Percentiles rank a stretch among this genome's conserved stretches.
Conservation (phyloP, 2,888 invertebrate species). For the Xiphydria camelus region DNA sequence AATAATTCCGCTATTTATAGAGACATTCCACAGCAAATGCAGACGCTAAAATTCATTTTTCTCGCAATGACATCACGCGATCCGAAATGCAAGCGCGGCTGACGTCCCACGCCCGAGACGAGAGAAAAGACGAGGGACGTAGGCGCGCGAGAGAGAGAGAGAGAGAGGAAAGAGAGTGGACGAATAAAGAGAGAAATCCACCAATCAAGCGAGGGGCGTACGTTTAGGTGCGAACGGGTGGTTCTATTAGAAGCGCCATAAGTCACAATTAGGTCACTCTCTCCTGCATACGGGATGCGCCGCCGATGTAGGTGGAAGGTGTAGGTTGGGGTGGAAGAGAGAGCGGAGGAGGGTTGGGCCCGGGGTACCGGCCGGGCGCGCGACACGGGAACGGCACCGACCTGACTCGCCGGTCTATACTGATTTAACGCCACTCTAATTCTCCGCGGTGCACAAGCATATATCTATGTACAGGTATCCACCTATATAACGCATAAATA, state of each 20-base stretch:
- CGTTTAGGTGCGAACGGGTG: slow-evolving; percentile 29
- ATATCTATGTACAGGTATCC: too few relatives aligned
- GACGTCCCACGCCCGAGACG: too few relatives aligned
- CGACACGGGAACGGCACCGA: too few relatives aligned
- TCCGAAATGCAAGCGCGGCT: too few relatives aligned
- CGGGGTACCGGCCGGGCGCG: too few relatives aligned
- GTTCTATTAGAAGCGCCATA: slow-evolving; percentile 52
- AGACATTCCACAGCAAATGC: too few relatives aligned
- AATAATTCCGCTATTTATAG: too few relatives aligned
- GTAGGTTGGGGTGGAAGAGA: slow-evolving; percentile 21
- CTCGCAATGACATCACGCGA: too few relatives aligned
- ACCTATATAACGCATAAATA: slow-evolving; percentile 49
- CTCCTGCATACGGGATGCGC: slow-evolving; percentile 40
- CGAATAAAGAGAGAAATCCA: slow-evolving; percentile 1
- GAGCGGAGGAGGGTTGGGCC: slow-evolving; percentile 13
- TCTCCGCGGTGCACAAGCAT: slow-evolving; percentile 33
- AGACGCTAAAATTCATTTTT: too few relatives aligned
- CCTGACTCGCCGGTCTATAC: slow-evolving; percentile 36
- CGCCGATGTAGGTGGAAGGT: slow-evolving; percentile 34
- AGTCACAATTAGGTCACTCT: slow-evolving; percentile 56
- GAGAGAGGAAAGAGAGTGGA: too few relatives aligned
- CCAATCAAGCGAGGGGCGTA: slow-evolving; percentile 9
- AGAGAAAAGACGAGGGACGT: too few relatives aligned
- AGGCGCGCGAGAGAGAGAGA: too few relatives aligned
- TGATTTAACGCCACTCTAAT: slow-evolving; percentile 47